Base-by-base conservation (phyloP, 1,140 invertebrate species). In the Formica selysi region DNA sequence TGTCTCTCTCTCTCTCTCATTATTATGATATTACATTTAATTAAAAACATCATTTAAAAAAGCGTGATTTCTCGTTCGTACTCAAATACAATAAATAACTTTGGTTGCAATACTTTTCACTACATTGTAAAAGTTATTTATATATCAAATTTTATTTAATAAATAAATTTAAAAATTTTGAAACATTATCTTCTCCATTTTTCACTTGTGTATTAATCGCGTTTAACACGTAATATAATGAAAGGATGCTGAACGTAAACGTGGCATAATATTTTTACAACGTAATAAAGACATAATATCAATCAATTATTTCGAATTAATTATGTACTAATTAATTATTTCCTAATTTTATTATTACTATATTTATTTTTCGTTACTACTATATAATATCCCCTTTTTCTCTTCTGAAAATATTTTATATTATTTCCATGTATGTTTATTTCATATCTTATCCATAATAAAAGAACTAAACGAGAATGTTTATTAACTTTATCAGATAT, bases 41-140 rank as follows among this genome's bases (percentile, higher is more conserved):
- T 79, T 78, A 65, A 78, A 80, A 26, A 54, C n/a, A 32, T 70
- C 26, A 4, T 32, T 32, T 32, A 3, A 32, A 36, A 70, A 80
- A 80, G 29, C 13, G 29, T n/a, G n/a, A 29, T 11, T 78, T 29
- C 32, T 48, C 6, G 13, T 48, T 48, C 41, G n/a, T 36, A 65
- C 44, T 65, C 48, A 78, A 64, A 78, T 65, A 2, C 38, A 10
- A 44, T 38, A 32, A 32, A 64, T 44, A 32, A 13, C 44, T 44
- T 13, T 76, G n/a, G 3, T 19, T 36, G 41, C 19, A 78, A 78
- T 78, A 64, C 51, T 78, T 65, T 51, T 51, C 5, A 32, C 3
- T 48, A 19, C 51, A 5, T 64, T 26, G 36, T 16, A 78, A 26
- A 65, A 64, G 48, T 65, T 7, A 78, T 78, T 78, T 51, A 65